Conservation (phyloP, 2,797 vertebrate species). For the Danio albolineatus region DNA sequence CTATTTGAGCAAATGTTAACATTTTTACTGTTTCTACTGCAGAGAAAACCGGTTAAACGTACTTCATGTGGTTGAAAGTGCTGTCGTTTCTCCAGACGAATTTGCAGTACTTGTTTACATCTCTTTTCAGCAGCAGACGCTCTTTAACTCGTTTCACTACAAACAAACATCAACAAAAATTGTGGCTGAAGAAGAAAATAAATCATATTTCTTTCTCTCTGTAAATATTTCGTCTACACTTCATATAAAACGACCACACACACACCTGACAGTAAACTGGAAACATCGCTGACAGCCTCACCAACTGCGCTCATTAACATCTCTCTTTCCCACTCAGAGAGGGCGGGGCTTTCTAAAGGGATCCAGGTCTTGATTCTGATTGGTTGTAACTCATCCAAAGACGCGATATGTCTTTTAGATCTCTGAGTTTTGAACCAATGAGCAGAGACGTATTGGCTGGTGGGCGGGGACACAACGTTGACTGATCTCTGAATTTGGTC, state of each 20-base stretch:
- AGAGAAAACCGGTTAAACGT: slow-evolving; percentile 24
- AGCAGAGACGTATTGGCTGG: slow-evolving; percentile 15
- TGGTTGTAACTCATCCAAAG: slow-evolving; percentile 64
- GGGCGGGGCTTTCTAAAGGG: slow-evolving; percentile 55
- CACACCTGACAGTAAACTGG: slow-evolving; percentile 66
- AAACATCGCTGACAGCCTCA: slow-evolving; percentile 72
- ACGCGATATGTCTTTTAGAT: background rate
- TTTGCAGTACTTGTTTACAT: slow-evolving; percentile 83
- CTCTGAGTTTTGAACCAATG: slow-evolving; percentile 15
- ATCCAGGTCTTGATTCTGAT: slow-evolving; percentile 81
- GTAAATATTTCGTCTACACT: background rate
- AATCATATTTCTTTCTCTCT: background rate
- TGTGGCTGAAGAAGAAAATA: background rate
- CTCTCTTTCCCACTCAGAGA: slow-evolving; percentile 64
- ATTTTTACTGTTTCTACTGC: background rate
- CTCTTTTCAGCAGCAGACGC: slow-evolving; percentile 81
- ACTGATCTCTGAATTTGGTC: slow-evolving; percentile 74
- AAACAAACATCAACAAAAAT: slow-evolving; percentile 1
- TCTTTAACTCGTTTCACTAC: slow-evolving; percentile 73
- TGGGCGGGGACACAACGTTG: slow-evolving; percentile 62
- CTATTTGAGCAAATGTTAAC: background rate
- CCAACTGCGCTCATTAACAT: slow-evolving; percentile 69
- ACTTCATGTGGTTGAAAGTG: slow-evolving; percentile 81
- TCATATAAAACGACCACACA: background rate
- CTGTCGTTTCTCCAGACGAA: slow-evolving; percentile 83